Percentiles rank a stretch among this genome's conserved stretches.
Conservation (phyloP, 2,888 invertebrate species). For the Oscheius onirici region DNA sequence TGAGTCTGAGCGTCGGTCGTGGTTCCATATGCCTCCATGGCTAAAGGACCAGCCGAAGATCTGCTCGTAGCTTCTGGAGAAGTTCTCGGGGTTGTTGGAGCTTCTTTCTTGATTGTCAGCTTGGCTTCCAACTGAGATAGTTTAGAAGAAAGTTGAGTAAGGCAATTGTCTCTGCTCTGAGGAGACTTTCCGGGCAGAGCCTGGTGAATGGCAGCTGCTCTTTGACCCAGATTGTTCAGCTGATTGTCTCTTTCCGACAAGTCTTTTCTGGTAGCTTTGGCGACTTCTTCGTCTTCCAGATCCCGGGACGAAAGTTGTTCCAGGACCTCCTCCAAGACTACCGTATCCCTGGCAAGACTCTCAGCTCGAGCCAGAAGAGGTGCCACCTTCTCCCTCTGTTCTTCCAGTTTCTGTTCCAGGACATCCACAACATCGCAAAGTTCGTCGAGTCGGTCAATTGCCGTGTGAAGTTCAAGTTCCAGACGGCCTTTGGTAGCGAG, state of each 20-base stretch:
- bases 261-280: constrained; percentile 53
- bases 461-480: constrained; percentile 62
- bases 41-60: constrained; percentile 32
- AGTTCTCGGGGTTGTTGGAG: constrained; percentile 32
- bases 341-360: constrained; percentile 6
- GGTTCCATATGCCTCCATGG: constrained; percentile 65
- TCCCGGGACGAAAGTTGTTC: constrained; percentile 13
- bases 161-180: constrained; percentile 39
- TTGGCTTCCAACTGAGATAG: constrained; percentile 55
- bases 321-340: constrained; percentile 20
- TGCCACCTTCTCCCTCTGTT: constrained; percentile 17
- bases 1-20: constrained; percentile 45
- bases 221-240: constrained; percentile 51
- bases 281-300: constrained; percentile 28
- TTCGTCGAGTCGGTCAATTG: constrained; percentile 65
- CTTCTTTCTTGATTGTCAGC: constrained; percentile 35
- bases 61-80: constrained; percentile 46
- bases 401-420: constrained; percentile 33
- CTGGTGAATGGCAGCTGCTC: constrained; percentile 56
- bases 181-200: constrained; percentile 53
- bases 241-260: constrained; percentile 57
- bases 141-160: constrained; percentile 49
- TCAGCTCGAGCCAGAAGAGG: constrained; percentile 21
- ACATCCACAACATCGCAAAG: constrained; percentile 6
- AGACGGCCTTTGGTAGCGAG: constrained; percentile 64